These are phyloP conservation scores for Rhagoletis pomonella DNA, from an alignment of 1,140 invertebrate species.

Conservation along the genomic window DNA sequence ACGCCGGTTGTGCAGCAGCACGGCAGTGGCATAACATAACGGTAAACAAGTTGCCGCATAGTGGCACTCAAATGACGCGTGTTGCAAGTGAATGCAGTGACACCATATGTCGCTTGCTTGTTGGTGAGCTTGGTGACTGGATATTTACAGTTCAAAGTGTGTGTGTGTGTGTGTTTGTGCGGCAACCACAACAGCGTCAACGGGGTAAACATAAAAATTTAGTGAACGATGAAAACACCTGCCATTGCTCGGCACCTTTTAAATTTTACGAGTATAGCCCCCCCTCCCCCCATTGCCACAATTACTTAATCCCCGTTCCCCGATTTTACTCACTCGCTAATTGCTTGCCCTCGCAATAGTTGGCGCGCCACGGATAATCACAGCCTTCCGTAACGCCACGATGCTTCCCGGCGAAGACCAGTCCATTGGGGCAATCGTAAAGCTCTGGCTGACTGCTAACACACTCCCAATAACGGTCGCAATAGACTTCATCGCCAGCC, in stretches of 20 bases:
- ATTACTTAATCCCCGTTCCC: too few relatives aligned
- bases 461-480: constrained; percentile 92
- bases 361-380: constrained; percentile 91
- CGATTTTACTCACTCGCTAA: constrained; percentile 79
- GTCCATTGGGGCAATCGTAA: constrained; percentile 92
- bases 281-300: background rate
- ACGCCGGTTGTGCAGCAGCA: background rate
- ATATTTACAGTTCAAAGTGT: too few relatives aligned
- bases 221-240: background rate
- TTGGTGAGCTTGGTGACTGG: background rate
- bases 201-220: constrained; percentile 43
- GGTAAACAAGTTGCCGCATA: constrained; percentile 16
- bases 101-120: background rate
- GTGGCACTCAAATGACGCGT: constrained; percentile 42
- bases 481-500: constrained; percentile 85
- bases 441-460: constrained; percentile 83
- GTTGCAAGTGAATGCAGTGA: constrained; percentile 23
- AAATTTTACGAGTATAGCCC: background rate
- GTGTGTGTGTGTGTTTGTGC: background rate
- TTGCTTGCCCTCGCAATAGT: constrained; percentile 87
- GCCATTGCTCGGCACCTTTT: background rate
- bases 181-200: constrained; percentile 36
- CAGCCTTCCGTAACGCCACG: constrained; percentile 90
- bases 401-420: constrained; percentile 91
- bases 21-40: background rate